Conservation (phyloP, 2,113 vertebrate genomes). For the Amia ocellicauda region DNA sequence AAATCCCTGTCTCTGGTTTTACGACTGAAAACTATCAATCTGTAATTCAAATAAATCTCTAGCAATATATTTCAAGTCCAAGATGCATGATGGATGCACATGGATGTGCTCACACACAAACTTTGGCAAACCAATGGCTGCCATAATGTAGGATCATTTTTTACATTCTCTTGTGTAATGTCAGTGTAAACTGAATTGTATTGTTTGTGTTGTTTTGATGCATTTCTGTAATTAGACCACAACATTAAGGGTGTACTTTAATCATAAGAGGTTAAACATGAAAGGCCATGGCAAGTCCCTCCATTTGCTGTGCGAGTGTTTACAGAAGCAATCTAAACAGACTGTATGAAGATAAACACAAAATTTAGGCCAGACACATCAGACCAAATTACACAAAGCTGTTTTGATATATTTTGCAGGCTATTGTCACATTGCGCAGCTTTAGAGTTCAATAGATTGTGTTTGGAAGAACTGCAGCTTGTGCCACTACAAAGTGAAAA, state of each 20-base stretch:
- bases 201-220: conserved; percentile 51
- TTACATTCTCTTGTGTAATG: conserved; percentile 31
- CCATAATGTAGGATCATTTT: conserved; percentile 25
- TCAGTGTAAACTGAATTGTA: conserved; percentile 48
- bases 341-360: conserved; percentile 57
- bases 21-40: no score
- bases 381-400: conserved; percentile 40
- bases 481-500: conserved; percentile 12
- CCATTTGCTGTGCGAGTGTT: conserved; percentile 61
- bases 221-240: conserved; percentile 53
- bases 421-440: conserved; percentile 28
- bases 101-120: no score
- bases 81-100: no score
- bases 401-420: conserved; percentile 37
- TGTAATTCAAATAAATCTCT: no score
- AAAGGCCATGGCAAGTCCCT: conserved; percentile 50
- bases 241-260: conserved; percentile 52
- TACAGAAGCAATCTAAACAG: conserved; percentile 60
- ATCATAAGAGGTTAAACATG: conserved; percentile 53
- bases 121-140: neutral
- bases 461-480: conserved; percentile 17
- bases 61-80: no score
- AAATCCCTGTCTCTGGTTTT: no score
- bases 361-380: conserved; percentile 38
- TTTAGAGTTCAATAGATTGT: conserved; percentile 21